These are phyloP conservation scores for Ommatoiulus sabulosus DNA, from an alignment of 2,888 invertebrate genomes.

Conservation along the genomic window DNA sequence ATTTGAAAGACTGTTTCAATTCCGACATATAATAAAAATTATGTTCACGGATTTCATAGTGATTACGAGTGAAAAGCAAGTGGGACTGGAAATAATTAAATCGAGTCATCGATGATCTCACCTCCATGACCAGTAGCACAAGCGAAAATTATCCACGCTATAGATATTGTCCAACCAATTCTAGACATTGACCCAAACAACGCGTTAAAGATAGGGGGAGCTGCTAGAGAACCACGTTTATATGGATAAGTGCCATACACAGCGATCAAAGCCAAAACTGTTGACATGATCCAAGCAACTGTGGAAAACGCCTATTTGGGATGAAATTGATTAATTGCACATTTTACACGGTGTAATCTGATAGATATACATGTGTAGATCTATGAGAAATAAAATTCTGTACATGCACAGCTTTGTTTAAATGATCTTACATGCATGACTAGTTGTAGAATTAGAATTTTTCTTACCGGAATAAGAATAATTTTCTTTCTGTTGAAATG, in stretches of 20 bases:
- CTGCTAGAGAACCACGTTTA: not conserved
- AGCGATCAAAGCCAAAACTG: not conserved
- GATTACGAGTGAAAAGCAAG: not conserved
- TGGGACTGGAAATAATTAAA: not conserved
- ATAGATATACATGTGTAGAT: too few species aligned
- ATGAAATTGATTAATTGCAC: not conserved
- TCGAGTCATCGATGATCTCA: not conserved
- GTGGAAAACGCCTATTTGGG: not conserved
- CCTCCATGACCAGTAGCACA: constrained; percentile 48
- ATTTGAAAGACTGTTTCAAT: too few species aligned
- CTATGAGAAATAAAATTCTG: too few species aligned
- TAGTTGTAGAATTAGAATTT: not conserved
- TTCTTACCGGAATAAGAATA: not conserved
- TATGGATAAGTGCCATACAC: not conserved
- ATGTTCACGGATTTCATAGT: not conserved
- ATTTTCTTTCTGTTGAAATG: not conserved
- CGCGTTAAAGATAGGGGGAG: not conserved
- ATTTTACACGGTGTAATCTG: too few species aligned
- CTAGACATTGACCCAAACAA: not conserved
- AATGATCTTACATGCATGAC: too few species aligned
- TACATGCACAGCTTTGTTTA: too few species aligned
- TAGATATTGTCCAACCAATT: not conserved
- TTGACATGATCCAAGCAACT: not conserved
- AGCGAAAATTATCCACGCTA: constrained; percentile 27
- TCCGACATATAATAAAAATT: not conserved